Evolutionary conservation across 2,113 vertebrate genomes (phyloP).

Genomic region (Eupsittula cactorum): DNA sequence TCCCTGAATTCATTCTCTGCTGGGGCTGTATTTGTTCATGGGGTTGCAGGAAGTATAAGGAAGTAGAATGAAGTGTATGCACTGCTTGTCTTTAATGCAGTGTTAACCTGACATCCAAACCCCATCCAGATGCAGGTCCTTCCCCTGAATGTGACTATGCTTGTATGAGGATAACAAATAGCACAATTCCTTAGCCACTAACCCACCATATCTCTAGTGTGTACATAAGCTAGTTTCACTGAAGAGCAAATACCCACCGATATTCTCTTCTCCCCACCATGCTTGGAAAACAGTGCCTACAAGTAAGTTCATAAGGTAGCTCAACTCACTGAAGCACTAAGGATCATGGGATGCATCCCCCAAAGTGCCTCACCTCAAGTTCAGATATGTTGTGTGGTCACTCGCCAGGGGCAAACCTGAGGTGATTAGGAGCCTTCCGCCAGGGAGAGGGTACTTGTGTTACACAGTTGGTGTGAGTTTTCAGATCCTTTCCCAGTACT

Average conservation of each 20-base stretch:
- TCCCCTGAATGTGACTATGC: not conserved
- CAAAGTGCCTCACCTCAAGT: not conserved
- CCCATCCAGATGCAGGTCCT: not conserved
- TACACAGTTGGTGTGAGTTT: not conserved
- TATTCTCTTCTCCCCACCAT: not conserved
- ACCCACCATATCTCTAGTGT: not conserved
- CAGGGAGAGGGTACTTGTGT: not conserved
- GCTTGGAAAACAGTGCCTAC: not conserved
- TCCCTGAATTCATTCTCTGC: not conserved
- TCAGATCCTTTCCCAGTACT: not conserved
- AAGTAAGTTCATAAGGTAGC: not conserved
- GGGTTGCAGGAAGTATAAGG: not conserved
- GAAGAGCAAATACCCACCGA: not conserved
- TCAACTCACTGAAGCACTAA: not conserved
- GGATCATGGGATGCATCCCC: accelerated
- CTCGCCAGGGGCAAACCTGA: not conserved
- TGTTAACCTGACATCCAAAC: not conserved
- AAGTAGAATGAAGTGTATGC: not conserved
- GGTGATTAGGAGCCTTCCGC: not conserved
- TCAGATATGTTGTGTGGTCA: not conserved
- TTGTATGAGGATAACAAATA: not conserved
- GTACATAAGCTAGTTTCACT: not conserved
- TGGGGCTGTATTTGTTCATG: not conserved
- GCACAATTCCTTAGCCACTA: not conserved
- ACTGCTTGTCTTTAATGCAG: not conserved